Percentiles rank a stretch among this genome's conserved stretches.
These are phyloP conservation scores for Lamprotornis superbus DNA, from an alignment of 2,113 vertebrate genomes.

Conservation along the genomic window DNA sequence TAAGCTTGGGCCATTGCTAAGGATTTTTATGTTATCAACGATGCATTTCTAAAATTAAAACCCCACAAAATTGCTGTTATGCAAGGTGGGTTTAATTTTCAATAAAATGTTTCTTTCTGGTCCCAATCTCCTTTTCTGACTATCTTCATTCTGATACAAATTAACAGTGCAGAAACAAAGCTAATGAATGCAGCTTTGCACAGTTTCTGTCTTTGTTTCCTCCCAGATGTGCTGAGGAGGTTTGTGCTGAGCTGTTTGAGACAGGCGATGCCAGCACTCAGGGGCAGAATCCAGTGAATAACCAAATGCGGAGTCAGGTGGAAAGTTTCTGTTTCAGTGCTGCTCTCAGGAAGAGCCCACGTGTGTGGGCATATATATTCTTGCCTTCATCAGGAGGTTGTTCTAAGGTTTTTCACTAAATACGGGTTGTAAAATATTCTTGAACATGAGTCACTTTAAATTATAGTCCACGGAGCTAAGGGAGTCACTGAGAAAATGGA, in stretches of 20 bases:
- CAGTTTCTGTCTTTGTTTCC: neutral
- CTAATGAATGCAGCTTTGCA: neutral
- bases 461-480: constrained; percentile 8
- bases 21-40: neutral
- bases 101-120: neutral
- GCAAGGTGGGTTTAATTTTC: neutral
- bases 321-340: neutral
- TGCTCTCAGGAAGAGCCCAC: neutral
- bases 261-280: neutral
- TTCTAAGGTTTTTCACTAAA: constrained; percentile 37
- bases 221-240: neutral
- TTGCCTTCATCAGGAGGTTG: constrained; percentile 12
- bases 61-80: neutral
- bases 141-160: neutral
- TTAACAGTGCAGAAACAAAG: neutral
- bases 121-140: neutral
- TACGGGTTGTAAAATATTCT: constrained; percentile 44
- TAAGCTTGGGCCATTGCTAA: neutral
- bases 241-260: neutral
- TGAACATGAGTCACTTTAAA: constrained; percentile 53
- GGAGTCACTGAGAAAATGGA: constrained; percentile 58
- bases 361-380: constrained; percentile 2
- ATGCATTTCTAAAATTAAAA: neutral
- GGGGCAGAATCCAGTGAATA: neutral
- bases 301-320: neutral